Conservation (phyloP, 1,140 invertebrate genomes). For the Procambarus clarkii region DNA sequence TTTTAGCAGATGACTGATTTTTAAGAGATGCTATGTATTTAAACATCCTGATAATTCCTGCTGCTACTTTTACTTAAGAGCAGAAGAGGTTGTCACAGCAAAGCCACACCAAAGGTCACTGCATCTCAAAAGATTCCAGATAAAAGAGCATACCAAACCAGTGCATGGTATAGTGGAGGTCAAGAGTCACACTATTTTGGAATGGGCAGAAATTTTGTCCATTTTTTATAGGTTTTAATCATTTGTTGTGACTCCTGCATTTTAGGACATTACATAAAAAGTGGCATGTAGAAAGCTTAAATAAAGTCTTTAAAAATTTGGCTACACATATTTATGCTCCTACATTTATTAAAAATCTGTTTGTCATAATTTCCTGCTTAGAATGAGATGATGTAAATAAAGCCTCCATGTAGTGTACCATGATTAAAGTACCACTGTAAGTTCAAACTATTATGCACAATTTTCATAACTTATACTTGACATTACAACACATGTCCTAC, state of each 20-base stretch:
- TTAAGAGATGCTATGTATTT: neutral
- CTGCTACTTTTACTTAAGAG: neutral
- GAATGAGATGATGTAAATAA: too few species aligned
- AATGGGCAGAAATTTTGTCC: slow-evolving; percentile 11
- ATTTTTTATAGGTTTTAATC: slow-evolving; percentile 14
- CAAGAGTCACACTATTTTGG: neutral
- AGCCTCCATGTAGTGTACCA: too few species aligned
- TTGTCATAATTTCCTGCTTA: too few species aligned
- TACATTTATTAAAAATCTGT: neutral
- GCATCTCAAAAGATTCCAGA: neutral
- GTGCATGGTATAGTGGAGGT: neutral
- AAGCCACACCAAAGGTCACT: neutral
- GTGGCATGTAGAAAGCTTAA: slow-evolving; percentile 8
- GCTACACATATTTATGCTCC: neutral
- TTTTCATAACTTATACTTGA: too few species aligned
- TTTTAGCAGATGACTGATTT: neutral
- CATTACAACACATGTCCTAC: too few species aligned
- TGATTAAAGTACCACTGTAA: too few species aligned
- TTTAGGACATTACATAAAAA: slow-evolving; percentile 5
- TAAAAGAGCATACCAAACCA: neutral
- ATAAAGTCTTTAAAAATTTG: slow-evolving; percentile 6
- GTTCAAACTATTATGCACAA: too few species aligned
- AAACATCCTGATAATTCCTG: neutral
- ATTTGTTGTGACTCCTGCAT: neutral
- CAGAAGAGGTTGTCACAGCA: neutral